phyloP scores from a whole-genome alignment of 2,888 invertebrate genomes.

The Drosophila austrosaltans region DNA sequence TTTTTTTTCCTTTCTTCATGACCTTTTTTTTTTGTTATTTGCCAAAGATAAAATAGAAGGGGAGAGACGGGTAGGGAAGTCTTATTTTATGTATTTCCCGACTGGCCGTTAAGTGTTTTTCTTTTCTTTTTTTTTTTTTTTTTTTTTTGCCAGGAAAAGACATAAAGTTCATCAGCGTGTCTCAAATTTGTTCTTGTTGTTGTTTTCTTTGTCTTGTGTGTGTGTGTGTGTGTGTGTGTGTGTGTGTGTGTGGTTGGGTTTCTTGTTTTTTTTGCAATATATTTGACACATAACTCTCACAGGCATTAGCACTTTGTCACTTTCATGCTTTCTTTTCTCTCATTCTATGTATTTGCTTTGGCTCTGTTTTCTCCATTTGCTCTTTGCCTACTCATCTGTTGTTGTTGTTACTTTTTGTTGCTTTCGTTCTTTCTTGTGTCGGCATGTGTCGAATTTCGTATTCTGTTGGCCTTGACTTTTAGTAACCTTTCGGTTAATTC shows the following conservation, averaged over 20 bases:
- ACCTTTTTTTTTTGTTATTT: conserved; percentile 21
- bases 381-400: conserved; percentile 17
- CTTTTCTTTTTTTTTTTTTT: no score
- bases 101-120: conserved; percentile 38
- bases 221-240: no score
- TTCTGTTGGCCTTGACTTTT: conserved; percentile 72
- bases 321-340: conserved; percentile 19
- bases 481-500: conserved; percentile 75
- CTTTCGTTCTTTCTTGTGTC: conserved; percentile 13
- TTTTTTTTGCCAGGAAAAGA: conserved; percentile 23
- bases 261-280: conserved; percentile 31
- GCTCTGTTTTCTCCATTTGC: background rate
- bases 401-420: conserved; percentile 15
- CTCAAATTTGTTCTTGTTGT: background rate
- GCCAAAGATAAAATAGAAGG: no score
- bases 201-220: conserved; percentile 7
- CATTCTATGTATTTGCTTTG: background rate
- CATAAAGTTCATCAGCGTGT: conserved; percentile 36
- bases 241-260: conserved; percentile 22
- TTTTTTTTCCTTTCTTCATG: conserved; percentile 21
- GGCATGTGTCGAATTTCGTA: conserved; percentile 64
- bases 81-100: conserved; percentile 9
- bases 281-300: conserved; percentile 57
- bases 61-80: no score
- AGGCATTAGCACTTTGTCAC: conserved; percentile 69